Conservation (phyloP, 2,113 vertebrate species). For the Australoheros scitulus region DNA sequence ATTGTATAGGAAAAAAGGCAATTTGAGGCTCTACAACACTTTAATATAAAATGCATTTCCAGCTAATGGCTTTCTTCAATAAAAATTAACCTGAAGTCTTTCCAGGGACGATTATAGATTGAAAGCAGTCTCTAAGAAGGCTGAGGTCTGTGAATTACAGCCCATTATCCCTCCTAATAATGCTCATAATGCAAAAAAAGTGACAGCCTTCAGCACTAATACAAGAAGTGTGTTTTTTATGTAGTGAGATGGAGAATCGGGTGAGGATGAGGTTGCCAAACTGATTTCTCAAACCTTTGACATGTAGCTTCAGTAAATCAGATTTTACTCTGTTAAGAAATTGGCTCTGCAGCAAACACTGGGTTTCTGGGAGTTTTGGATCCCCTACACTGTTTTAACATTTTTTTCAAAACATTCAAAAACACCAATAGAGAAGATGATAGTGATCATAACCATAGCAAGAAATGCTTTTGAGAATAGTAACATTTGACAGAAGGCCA, state of each 20-base stretch:
- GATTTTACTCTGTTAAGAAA: not conserved
- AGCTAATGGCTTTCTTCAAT: slow-evolving; percentile 1
- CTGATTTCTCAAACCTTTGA: not conserved
- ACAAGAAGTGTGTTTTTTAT: not conserved
- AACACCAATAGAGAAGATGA: not conserved
- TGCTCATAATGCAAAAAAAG: not conserved
- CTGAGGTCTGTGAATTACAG: not conserved
- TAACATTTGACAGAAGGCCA: not conserved
- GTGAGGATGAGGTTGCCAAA: not conserved
- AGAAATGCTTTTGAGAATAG: not conserved
- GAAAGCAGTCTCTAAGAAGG: not conserved
- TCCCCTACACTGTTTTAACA: not conserved
- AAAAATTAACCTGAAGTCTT: slow-evolving; percentile 1
- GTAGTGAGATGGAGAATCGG: not conserved
- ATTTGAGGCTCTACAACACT: not conserved
- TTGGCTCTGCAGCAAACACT: not conserved
- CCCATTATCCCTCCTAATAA: not conserved
- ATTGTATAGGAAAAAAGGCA: not conserved
- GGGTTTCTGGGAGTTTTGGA: not conserved
- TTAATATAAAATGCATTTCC: slow-evolving; percentile 2
- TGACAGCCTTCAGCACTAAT: not conserved
- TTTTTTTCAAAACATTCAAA: not conserved
- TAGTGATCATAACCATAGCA: not conserved
- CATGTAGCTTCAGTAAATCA: not conserved
- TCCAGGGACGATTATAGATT: not conserved